Percentiles rank a stretch among this genome's conserved stretches.
Conservation (phyloP, 2,113 vertebrate species). For the Alligator mississippiensis region DNA sequence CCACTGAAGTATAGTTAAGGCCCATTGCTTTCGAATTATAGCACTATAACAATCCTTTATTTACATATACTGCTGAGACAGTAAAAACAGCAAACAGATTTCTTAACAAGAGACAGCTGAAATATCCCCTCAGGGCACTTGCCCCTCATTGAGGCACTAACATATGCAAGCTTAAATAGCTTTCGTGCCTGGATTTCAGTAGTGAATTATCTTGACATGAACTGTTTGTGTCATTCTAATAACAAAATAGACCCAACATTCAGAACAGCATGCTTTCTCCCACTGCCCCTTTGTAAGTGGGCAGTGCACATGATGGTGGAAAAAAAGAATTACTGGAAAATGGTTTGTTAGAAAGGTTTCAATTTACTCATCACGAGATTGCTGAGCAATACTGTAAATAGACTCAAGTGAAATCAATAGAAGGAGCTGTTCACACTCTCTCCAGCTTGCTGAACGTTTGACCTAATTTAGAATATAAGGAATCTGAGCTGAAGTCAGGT, state of each 20-base stretch:
- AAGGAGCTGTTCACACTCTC: neutral
- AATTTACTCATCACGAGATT: conserved; percentile 63
- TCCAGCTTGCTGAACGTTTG: neutral
- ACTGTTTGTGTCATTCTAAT: conserved; percentile 54
- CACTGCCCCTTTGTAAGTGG: neutral
- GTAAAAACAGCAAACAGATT: conserved; percentile 80
- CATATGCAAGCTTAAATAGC: conserved; percentile 66
- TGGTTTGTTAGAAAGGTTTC: conserved; percentile 66
- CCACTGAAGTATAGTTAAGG: conserved; percentile 62
- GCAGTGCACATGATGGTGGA: neutral
- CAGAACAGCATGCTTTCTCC: neutral
- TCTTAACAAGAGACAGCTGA: conserved; percentile 75
- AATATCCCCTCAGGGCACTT: conserved; percentile 72
- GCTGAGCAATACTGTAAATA: conserved; percentile 43
- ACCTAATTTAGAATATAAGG: conserved; percentile 28
- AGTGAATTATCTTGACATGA: conserved; percentile 26
- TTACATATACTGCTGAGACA: conserved; percentile 84
- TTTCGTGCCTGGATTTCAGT: conserved; percentile 33
- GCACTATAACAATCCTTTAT: conserved; percentile 81
- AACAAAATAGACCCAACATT: conserved; percentile 67
- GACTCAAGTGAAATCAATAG: conserved; percentile 26
- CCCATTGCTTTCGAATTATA: conserved; percentile 75
- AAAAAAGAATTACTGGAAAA: conserved; percentile 14
- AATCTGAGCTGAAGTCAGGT: neutral
- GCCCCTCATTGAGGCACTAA: conserved; percentile 65